These are phyloP conservation scores for Drosophila nigromelanica DNA, from an alignment of 1,140 invertebrate genomes.

Conservation along the genomic window DNA sequence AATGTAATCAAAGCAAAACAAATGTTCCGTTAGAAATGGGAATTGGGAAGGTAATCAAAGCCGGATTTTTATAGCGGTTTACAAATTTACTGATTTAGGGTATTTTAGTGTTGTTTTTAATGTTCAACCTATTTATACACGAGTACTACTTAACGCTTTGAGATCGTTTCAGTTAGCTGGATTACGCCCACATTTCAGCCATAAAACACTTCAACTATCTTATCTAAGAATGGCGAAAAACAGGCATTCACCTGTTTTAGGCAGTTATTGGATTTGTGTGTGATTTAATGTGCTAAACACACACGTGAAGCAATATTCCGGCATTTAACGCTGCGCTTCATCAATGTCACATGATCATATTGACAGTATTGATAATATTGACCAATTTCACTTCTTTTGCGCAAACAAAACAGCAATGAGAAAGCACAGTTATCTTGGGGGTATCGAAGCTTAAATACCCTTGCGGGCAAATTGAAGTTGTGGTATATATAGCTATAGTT, in stretches of 20 bases:
- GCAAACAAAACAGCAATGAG: too few relatives aligned
- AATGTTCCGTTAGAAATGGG: too few relatives aligned
- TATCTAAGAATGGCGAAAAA: conserved; percentile 20
- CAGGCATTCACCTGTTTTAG: conserved; percentile 10
- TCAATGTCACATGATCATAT: conserved; percentile 64
- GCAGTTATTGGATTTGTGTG: conserved; percentile 1
- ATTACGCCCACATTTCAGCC: neutral
- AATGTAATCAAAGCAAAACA: too few relatives aligned
- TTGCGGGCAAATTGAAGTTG: too few relatives aligned
- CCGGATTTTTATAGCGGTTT: too few relatives aligned
- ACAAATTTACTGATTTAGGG: too few relatives aligned
- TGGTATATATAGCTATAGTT: too few relatives aligned
- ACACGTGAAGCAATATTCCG: conserved; percentile 1
- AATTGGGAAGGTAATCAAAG: too few relatives aligned
- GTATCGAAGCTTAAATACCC: too few relatives aligned
- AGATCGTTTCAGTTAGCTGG: too few relatives aligned
- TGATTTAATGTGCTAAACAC: conserved; percentile 31
- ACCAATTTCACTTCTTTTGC: too few relatives aligned
- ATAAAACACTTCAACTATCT: conserved; percentile 9
- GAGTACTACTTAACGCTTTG: neutral
- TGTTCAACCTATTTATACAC: neutral
- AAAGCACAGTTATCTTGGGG: too few relatives aligned
- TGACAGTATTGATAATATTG: neutral
- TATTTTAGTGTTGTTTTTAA: neutral
- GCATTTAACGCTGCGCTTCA: conserved; percentile 39